These are phyloP conservation scores for Drosophila pullipes DNA, from an alignment of 2,888 invertebrate species.

Conservation along the genomic window DNA sequence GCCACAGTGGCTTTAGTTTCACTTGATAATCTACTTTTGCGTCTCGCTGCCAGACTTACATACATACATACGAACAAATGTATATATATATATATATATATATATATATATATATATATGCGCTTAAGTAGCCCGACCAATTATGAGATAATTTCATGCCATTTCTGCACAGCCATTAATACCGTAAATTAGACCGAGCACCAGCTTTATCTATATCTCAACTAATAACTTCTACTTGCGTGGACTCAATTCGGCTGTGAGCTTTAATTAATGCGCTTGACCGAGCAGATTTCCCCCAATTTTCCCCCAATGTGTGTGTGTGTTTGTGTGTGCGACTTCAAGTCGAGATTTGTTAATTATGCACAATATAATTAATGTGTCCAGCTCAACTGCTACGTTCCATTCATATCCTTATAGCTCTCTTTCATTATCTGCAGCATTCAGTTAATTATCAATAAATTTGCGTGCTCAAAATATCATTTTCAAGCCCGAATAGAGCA, in stretches of 20 bases:
- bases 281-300: conserved; percentile 35
- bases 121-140: conserved; percentile 53
- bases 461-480: conserved; percentile 74
- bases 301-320: background rate
- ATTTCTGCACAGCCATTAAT: conserved; percentile 60
- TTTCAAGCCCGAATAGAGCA: conserved; percentile 37
- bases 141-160: conserved; percentile 67
- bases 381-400: conserved; percentile 13
- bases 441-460: conserved; percentile 77
- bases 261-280: conserved; percentile 74
- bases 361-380: conserved; percentile 73
- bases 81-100: background rate
- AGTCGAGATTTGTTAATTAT: conserved; percentile 76
- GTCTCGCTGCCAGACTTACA: background rate
- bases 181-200: conserved; percentile 68
- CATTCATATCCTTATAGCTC: background rate
- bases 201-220: conserved; percentile 38
- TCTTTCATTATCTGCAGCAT: conserved; percentile 7
- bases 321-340: conserved; percentile 22
- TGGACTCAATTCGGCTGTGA: conserved; percentile 57
- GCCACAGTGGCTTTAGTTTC: background rate
- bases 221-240: conserved; percentile 77
- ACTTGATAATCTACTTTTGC: conserved; percentile 7
- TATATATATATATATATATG: background rate
- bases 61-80: background rate